Conservation (phyloP, 2,888 invertebrate genomes). For the Elysia crispata region DNA sequence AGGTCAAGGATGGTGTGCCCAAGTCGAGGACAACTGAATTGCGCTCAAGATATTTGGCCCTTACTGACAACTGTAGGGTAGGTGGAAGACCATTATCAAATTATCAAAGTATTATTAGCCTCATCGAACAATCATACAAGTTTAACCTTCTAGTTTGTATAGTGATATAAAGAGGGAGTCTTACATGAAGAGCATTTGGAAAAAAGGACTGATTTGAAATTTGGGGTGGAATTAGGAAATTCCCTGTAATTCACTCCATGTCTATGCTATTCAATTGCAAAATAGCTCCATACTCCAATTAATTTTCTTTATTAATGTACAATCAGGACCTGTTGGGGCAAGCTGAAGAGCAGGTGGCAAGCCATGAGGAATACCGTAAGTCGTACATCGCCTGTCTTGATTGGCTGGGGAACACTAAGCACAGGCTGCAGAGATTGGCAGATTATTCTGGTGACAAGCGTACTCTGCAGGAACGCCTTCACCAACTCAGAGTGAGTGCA, state of each 20-base stretch:
- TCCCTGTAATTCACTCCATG: no score
- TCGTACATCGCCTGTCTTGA: slow-evolving; percentile 70
- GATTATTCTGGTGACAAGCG: slow-evolving; percentile 93
- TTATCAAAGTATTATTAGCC: no score
- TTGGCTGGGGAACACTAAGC: slow-evolving; percentile 93
- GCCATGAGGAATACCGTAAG: slow-evolving; percentile 84
- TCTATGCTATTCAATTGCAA: no score
- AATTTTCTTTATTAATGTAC: neutral
- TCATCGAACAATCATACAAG: no score
- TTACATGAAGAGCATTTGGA: no score
- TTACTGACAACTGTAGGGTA: slow-evolving; percentile 46
- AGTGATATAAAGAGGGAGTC: no score
- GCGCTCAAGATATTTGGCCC: slow-evolving; percentile 59
- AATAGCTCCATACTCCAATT: no score
- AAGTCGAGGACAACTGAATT: slow-evolving; percentile 62
- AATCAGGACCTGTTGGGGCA: slow-evolving; percentile 85
- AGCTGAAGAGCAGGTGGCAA: slow-evolving; percentile 85
- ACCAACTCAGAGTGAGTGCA: slow-evolving; percentile 64
- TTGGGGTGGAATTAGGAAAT: no score
- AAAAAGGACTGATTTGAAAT: no score
- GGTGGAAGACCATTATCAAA: neutral
- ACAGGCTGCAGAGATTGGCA: slow-evolving; percentile 86
- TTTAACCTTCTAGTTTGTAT: no score
- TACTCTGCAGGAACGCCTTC: slow-evolving; percentile 86
- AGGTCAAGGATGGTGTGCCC: slow-evolving; percentile 83